A percentile compares a stretch with the other conserved stretches of the same genome.
These are phyloP conservation scores for Sminthopsis crassicaudata DNA, from an alignment of 2,113 vertebrate species.

Conservation along the genomic window DNA sequence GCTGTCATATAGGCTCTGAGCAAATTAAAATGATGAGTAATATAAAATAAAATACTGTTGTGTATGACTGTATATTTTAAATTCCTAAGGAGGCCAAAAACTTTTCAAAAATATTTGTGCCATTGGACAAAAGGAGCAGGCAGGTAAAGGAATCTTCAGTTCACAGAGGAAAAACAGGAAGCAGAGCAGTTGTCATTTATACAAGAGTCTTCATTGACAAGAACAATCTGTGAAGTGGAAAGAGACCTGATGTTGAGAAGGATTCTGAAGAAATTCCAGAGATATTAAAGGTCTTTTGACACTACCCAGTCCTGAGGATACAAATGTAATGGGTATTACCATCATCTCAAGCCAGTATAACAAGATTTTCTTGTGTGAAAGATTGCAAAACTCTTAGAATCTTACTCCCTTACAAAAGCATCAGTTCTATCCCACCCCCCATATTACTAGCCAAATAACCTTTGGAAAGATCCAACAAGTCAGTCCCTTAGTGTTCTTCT, in stretches of 20 bases:
- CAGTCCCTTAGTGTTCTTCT: constrained; percentile 38
- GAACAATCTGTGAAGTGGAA: constrained; percentile 26
- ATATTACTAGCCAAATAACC: constrained; percentile 3
- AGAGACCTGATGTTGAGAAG: not conserved
- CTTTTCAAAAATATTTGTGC: constrained; percentile 49
- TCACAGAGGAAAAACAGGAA: constrained; percentile 51
- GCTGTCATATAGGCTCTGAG: not conserved
- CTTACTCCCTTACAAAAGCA: not conserved
- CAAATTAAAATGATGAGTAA: constrained; percentile 31
- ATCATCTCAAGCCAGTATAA: not conserved
- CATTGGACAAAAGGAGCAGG: not conserved
- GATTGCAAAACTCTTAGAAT: not conserved
- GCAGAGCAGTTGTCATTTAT: not conserved
- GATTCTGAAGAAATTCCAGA: constrained; percentile 32
- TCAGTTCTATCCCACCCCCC: not conserved
- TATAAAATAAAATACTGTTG: constrained; percentile 11
- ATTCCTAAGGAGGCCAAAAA: constrained; percentile 30
- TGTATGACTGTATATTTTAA: not conserved
- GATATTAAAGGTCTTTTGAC: not conserved
- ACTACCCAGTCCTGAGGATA: not conserved
- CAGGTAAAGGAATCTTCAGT: not conserved
- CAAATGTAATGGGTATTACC: not conserved
- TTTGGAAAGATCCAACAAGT: constrained; percentile 28
- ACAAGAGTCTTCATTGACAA: constrained; percentile 32
- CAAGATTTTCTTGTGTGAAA: not conserved